A percentile compares a stretch with the other conserved stretches of the same genome.
phyloP scores from a whole-genome alignment of 2,888 invertebrate genomes.

The Lasius platythorax region DNA sequence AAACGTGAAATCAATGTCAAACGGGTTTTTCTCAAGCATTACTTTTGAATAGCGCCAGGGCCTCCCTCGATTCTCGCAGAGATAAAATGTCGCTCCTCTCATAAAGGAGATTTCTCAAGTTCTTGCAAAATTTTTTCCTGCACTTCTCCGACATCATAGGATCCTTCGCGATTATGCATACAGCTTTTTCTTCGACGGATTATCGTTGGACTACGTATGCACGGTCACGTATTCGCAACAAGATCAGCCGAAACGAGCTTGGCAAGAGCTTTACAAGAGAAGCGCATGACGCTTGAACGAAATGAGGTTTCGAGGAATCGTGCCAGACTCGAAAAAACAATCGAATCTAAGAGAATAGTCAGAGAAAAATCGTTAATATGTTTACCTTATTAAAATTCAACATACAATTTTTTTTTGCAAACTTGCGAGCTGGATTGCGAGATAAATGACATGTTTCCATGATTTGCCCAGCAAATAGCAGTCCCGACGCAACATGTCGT shows the following conservation, averaged over 20 bases:
- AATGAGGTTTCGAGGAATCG: slow-evolving; percentile 23
- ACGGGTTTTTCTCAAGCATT: neutral
- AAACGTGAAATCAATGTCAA: slow-evolving; percentile 47
- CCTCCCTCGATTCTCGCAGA: neutral
- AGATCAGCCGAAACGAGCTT: slow-evolving; percentile 46
- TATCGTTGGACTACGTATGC: slow-evolving; percentile 33
- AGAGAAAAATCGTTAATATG: slow-evolving; percentile 13
- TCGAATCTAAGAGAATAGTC: neutral
- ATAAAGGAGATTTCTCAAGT: slow-evolving; percentile 1
- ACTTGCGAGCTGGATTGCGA: neutral
- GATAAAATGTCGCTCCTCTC: slow-evolving; percentile 4
- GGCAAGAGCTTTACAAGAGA: slow-evolving; percentile 37
- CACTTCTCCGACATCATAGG: neutral
- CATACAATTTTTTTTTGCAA: neutral
- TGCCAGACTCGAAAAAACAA: slow-evolving; percentile 20
- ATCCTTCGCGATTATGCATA: slow-evolving; percentile 35
- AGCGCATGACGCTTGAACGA: slow-evolving; percentile 11
- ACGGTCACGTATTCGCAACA: slow-evolving; percentile 47
- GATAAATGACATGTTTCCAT: neutral
- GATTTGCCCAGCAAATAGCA: neutral
- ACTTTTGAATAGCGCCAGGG: neutral
- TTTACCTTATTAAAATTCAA: slow-evolving; percentile 10
- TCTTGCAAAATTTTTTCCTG: neutral
- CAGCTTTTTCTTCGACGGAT: slow-evolving; percentile 47
- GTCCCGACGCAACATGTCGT: slow-evolving; percentile 1